Percentiles rank a stretch among this genome's conserved stretches.
These are phyloP conservation scores for Nephotettix cincticeps DNA, from an alignment of 1,140 invertebrate genomes.

Conservation along the genomic window DNA sequence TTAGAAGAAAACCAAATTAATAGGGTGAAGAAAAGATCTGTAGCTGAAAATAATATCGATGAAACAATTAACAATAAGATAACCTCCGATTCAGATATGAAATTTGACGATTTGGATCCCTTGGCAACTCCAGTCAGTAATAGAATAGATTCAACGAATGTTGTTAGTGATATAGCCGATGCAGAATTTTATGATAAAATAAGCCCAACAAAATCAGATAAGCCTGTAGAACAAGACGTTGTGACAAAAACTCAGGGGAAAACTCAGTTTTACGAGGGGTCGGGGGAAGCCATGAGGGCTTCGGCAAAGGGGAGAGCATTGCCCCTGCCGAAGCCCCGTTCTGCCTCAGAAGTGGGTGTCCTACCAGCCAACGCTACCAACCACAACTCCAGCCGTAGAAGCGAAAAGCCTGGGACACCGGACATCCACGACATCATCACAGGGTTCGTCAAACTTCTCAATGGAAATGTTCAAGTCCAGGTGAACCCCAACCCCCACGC, in stretches of 20 bases:
- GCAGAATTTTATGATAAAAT: conserved; percentile 14
- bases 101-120: background rate
- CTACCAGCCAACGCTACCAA: background rate
- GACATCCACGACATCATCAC: conserved; percentile 91
- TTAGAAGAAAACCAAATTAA: background rate
- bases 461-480: conserved; percentile 78
- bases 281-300: conserved; percentile 72
- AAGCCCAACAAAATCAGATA: conserved; percentile 2
- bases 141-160: background rate
- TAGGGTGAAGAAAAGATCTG: background rate
- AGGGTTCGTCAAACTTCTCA: conserved; percentile 83
- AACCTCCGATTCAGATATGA: background rate
- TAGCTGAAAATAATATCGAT: background rate
- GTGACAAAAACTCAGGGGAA: background rate
- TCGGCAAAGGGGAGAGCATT: conserved; percentile 58
- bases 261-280: conserved; percentile 36
- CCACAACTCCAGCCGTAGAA: conserved; percentile 37
- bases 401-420: conserved; percentile 56
- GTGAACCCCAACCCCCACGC: conserved; percentile 38
- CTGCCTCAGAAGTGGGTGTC: conserved; percentile 1
- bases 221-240: background rate
- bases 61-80: background rate
- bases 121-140: background rate
- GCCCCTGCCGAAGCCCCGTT: conserved; percentile 62
- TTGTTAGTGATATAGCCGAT: background rate